Evolutionary conservation across 2,888 invertebrate species (phyloP), one percentile per base, ranked within the genome.

Genomic region (Parnassius smintheus): DNA sequence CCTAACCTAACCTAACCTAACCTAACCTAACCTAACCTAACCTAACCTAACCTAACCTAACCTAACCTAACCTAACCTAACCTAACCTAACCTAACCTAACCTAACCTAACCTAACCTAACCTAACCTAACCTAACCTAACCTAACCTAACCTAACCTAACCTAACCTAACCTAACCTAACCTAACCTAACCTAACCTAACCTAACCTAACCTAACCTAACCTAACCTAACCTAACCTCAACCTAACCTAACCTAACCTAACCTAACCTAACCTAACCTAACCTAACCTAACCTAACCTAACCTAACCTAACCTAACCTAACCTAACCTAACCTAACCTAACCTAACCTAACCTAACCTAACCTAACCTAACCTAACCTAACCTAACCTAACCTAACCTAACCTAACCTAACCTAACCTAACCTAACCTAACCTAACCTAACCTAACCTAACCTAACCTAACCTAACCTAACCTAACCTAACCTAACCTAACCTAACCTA

Each of bases 11-110:
- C 50, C 50, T 18, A 50, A 13, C 22, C 69, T 66, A 65, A 70
- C 64, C 67, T 65, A 67, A 67, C 65, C 68, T 65, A 69, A 67
- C 65, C 67, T 64, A 72, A 68, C 70, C 67, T 70, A 70, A 71
- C 71, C 70, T 70, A 50, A 13, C 22, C 69, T 66, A 65, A 70
- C 64, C 67, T 65, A 67, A 67, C 65, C 68, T 65, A 69, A 71
- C 70, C 70, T 67, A 68, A 68, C 68, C 68, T 67, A 70, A 70
- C 70, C 67, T 63, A 68, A 66, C 68, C 66, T 66, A 72, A 72
- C 71, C 72, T 70, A 71, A 73, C 72, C 72, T 72, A 71, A 72
- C 67, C 70, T 67, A 67, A 70, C 70, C 70, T 67, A 68, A 68
- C 68, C 68, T 67, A 70, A 70, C 70, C 67, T 63, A 68, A 66